A percentile compares a stretch with the other conserved stretches of the same genome.
phyloP scores from a whole-genome alignment of 1,140 invertebrate species.

The Plutomurus gul region DNA sequence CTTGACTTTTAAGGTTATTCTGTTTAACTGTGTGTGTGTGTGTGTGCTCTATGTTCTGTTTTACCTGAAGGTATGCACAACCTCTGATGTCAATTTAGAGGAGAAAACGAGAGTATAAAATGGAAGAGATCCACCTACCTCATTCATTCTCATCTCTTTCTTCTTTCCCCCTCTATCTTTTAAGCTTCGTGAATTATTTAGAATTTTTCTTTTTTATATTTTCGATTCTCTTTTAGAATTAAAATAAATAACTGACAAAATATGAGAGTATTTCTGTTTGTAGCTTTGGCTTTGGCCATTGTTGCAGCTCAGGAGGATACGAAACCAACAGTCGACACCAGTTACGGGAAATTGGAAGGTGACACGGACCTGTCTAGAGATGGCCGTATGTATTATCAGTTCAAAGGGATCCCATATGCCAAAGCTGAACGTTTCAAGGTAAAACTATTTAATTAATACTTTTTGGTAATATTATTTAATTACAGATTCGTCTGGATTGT shows the following conservation, averaged over 20 bases:
- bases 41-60: too few species aligned
- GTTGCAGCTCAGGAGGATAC: neutral
- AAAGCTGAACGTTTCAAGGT: slow-evolving; percentile 32
- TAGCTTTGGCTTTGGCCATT: neutral
- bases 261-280: neutral
- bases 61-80: too few species aligned
- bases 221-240: too few species aligned
- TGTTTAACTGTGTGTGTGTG: too few species aligned
- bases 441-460: neutral
- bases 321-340: slow-evolving; percentile 2
- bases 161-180: neutral
- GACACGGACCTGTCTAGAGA: neutral
- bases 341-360: slow-evolving; percentile 18
- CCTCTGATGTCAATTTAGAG: slow-evolving; percentile 19
- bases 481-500: neutral
- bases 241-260: too few species aligned
- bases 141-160: neutral
- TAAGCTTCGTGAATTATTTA: too few species aligned
- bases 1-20: too few species aligned
- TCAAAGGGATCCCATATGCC: slow-evolving; percentile 37
- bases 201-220: too few species aligned
- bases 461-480: neutral
- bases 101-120: slow-evolving; percentile 9
- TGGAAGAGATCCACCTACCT: neutral
- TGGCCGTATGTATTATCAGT: slow-evolving; percentile 31